Evolutionary conservation across 2,888 invertebrate genomes (phyloP), one percentile per base, ranked within the genome.

Genomic region (Eupithecia exiguata): DNA sequence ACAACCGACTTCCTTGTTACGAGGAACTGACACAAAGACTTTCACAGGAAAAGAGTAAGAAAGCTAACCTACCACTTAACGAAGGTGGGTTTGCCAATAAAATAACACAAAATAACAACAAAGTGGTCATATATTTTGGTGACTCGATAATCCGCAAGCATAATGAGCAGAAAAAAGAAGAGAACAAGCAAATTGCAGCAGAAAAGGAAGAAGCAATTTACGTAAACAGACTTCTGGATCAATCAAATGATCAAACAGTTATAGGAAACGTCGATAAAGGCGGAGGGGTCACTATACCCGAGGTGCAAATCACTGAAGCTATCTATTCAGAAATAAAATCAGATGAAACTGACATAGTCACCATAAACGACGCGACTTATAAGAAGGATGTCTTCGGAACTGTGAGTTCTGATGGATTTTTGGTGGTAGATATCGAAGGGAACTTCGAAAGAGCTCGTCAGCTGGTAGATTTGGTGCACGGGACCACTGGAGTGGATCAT

Each of bases 121-220:
- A 96, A 91, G 96, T 96, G n/a, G 96, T 96, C 68, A 96, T 96
- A 82, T 96, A 96, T 86, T 96, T 96, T 80, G 96, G 96, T 46
- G 96, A 96, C 84, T 96, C 96, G 4, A 95, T 96, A 67, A 94
- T 94, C 74, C 89, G 95, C 53, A 94, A 93, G 79, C 94, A 95
- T 71, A 93, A 88, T 79, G 94, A 94, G 78, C 91, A 92, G 78
- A 92, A 89, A 80, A 92, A 89, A 84, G 95, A 92, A 88, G 91
- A 91, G 80, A 82, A 80, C 74, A 86, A 84, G 76, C 84, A 82
- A 25, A 87, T 85, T 53, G 74, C 79, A 5, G 79, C 84, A 4
- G 84, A 86, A 36, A 89, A 89, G 79, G 92, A 90, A 78, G 95
- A 95, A 85, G 94, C 88, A 1, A 92, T 94, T 77, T 94, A 95